Percentiles rank a stretch among this genome's conserved stretches.
phyloP scores from a whole-genome alignment of 2,888 invertebrate species.

The Lymantria monacha region DNA sequence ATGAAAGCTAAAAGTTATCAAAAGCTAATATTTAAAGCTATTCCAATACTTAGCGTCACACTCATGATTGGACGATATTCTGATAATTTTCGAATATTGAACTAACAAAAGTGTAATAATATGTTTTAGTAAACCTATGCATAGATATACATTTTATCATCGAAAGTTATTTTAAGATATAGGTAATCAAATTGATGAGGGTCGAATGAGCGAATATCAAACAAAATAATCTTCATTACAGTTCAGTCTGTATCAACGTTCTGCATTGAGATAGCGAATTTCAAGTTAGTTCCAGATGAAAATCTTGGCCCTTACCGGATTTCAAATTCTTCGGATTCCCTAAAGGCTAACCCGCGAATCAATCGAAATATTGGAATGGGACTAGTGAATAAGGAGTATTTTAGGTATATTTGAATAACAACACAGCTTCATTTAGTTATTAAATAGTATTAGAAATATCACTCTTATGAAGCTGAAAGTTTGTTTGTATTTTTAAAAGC shows the following conservation, averaged over 20 bases:
- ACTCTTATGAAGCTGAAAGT: no score
- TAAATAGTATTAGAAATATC: no score
- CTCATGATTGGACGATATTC: background rate
- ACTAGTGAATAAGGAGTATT: constrained; percentile 41
- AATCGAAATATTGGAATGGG: constrained; percentile 46
- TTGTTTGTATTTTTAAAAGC: no score
- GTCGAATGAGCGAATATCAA: constrained; percentile 5
- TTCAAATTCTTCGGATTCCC: constrained; percentile 56
- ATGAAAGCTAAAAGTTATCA: no score
- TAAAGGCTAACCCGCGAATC: constrained; percentile 38
- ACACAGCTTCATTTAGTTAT: no score
- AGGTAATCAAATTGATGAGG: background rate
- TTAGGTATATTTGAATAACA: constrained; percentile 27
- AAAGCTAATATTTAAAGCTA: no score
- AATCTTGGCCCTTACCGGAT: constrained; percentile 40
- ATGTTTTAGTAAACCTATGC: background rate
- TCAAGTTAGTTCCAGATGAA: constrained; percentile 29
- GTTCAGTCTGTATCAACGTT: constrained; percentile 21
- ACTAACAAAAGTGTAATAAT: background rate
- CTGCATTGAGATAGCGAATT: constrained; percentile 15
- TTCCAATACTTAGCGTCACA: background rate
- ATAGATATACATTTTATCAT: constrained; percentile 2
- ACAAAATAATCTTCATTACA: constrained; percentile 21
- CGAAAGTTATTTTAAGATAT: background rate
- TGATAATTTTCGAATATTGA: background rate